phyloP scores from a whole-genome alignment of 2,113 vertebrate species.

The Anhinga rufa region DNA sequence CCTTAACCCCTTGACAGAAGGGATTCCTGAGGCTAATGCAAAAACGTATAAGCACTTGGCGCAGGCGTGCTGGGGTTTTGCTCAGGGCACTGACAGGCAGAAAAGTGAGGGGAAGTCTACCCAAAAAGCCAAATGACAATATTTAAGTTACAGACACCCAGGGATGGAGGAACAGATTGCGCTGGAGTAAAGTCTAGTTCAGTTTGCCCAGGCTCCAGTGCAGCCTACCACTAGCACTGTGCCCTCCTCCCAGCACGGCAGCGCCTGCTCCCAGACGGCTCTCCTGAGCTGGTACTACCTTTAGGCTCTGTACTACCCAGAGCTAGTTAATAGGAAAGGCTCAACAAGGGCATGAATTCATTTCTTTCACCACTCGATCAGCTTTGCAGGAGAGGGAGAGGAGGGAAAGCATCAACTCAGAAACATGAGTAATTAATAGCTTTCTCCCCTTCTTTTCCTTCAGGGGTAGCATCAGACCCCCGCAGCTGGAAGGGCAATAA shows the following conservation, averaged over 20 bases:
- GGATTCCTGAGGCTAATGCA: neutral
- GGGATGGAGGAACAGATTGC: neutral
- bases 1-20: neutral
- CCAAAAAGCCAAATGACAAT: neutral
- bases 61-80: neutral
- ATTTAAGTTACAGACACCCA: neutral
- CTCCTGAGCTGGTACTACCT: neutral
- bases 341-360: neutral
- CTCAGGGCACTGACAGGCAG: neutral
- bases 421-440: neutral
- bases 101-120: neutral
- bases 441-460: neutral
- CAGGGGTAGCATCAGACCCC: neutral
- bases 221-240: rapidly evolving
- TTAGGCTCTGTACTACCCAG: neutral
- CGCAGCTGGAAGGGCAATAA: neutral
- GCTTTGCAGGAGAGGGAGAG: neutral
- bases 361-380: neutral
- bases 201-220: neutral
- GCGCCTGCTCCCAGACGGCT: rapidly evolving
- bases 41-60: rapidly evolving
- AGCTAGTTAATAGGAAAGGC: neutral
- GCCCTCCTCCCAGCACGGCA: rapidly evolving
- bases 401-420: neutral
- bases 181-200: neutral